A percentile compares a stretch with the other conserved stretches of the same genome.
Evolutionary conservation across 2,797 vertebrate genomes (phyloP).

Genomic region (Cirrhinus molitorella): DNA sequence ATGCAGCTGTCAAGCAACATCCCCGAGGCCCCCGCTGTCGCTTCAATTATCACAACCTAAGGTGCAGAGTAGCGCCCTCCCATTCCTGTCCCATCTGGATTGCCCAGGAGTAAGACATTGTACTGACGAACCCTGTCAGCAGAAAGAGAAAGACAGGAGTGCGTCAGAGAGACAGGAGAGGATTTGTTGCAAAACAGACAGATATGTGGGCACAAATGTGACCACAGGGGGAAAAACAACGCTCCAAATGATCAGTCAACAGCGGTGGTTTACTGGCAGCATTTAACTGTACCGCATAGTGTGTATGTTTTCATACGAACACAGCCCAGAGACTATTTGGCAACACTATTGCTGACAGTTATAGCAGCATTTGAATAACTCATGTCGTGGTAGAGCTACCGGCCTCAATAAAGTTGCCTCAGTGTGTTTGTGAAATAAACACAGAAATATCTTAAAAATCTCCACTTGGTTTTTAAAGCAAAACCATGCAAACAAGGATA

Average conservation of each 20-base stretch:
- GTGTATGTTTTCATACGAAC: constrained; percentile 1
- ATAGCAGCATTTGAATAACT: constrained; percentile 17
- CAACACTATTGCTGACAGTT: constrained; percentile 13
- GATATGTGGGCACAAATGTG: constrained; percentile 53
- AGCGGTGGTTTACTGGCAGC: constrained; percentile 40
- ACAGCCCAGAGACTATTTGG: neutral
- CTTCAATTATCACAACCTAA: constrained; percentile 52
- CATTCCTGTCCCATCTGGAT: constrained; percentile 52
- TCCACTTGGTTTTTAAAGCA: too few species aligned
- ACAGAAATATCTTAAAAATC: neutral
- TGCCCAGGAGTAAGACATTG: constrained; percentile 45
- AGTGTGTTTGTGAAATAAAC: constrained; percentile 15
- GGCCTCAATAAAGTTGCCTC: neutral
- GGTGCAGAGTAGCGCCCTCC: constrained; percentile 41
- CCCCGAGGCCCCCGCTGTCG: constrained; percentile 53
- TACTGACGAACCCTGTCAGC: constrained; percentile 57
- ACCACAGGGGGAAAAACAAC: constrained; percentile 57
- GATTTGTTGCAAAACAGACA: constrained; percentile 22
- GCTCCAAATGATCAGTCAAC: constrained; percentile 60
- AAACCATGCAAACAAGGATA: neutral
- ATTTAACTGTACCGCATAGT: neutral
- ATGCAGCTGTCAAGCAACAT: constrained; percentile 62
- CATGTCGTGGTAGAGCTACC: neutral
- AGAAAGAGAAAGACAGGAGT: constrained; percentile 10
- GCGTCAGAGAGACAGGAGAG: constrained; percentile 42